A percentile compares a stretch with the other conserved stretches of the same genome.
phyloP scores from a whole-genome alignment of 1,140 invertebrate genomes.

The Rhagoletis zephyria region DNA sequence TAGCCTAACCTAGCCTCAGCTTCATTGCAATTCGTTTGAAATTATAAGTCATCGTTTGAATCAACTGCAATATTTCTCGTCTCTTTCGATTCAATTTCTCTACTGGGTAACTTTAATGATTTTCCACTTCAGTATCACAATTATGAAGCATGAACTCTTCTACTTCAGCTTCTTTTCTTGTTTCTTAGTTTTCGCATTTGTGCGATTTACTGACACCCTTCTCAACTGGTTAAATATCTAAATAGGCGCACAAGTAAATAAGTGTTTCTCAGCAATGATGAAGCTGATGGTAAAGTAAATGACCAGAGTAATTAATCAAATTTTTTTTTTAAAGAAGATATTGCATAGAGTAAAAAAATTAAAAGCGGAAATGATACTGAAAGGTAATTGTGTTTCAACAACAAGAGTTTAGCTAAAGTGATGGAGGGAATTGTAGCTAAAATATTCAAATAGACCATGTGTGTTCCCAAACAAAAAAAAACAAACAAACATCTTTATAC shows the following conservation, averaged over 20 bases:
- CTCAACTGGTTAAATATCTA: neutral
- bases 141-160: no score
- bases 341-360: neutral
- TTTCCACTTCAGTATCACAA: neutral
- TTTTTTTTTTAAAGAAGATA: neutral
- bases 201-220: neutral
- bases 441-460: no score
- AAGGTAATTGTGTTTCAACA: no score
- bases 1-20: no score
- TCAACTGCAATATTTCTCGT: no score
- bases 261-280: neutral
- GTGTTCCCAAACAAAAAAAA: no score
- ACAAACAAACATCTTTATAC: no score
- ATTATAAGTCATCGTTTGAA: no score
- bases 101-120: neutral
- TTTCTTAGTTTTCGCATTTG: neutral
- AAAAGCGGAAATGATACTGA: neutral
- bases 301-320: conserved; percentile 29
- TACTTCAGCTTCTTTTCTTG: neutral
- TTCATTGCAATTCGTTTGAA: no score
- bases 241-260: conserved; percentile 11
- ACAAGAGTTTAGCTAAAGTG: no score
- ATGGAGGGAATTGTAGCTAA: no score
- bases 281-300: neutral
- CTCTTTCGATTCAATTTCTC: neutral